These are phyloP conservation scores for Cryptus armator DNA, from an alignment of 2,888 invertebrate genomes.

Conservation along the genomic window DNA sequence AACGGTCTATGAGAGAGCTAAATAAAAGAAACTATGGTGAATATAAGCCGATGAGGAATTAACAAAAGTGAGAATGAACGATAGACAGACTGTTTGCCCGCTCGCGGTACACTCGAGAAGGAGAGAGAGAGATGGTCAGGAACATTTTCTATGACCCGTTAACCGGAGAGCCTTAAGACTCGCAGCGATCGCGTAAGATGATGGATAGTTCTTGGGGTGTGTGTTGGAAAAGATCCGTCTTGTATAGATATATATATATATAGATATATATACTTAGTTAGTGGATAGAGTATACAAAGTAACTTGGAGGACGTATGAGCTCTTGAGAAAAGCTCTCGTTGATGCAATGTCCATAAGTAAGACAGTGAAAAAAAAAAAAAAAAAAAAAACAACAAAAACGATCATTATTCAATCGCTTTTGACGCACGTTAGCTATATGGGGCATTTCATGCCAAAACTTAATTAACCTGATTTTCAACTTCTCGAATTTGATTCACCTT, in stretches of 20 bases:
- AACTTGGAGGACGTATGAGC: background rate
- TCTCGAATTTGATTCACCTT: background rate
- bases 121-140: slow-evolving; percentile 42
- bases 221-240: slow-evolving; percentile 25
- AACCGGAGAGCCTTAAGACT: background rate
- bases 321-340: slow-evolving; percentile 12
- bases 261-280: slow-evolving; percentile 47
- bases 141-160: slow-evolving; percentile 64
- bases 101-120: slow-evolving; percentile 15
- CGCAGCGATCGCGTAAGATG: slow-evolving; percentile 34
- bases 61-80: slow-evolving; percentile 64
- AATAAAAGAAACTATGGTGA: slow-evolving; percentile 53
- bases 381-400: background rate
- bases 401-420: slow-evolving; percentile 29
- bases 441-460: background rate
- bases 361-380: background rate
- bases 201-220: slow-evolving; percentile 58
- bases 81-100: background rate
- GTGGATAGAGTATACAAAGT: slow-evolving; percentile 12
- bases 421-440: background rate
- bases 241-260: background rate
- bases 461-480: background rate
- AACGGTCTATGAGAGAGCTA: background rate
- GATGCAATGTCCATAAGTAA: slow-evolving; percentile 1
- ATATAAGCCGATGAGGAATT: slow-evolving; percentile 35